Evolutionary conservation across 2,888 invertebrate genomes (phyloP), one percentile per base, ranked within the genome.

Genomic region (Strigamia crassipes): DNA sequence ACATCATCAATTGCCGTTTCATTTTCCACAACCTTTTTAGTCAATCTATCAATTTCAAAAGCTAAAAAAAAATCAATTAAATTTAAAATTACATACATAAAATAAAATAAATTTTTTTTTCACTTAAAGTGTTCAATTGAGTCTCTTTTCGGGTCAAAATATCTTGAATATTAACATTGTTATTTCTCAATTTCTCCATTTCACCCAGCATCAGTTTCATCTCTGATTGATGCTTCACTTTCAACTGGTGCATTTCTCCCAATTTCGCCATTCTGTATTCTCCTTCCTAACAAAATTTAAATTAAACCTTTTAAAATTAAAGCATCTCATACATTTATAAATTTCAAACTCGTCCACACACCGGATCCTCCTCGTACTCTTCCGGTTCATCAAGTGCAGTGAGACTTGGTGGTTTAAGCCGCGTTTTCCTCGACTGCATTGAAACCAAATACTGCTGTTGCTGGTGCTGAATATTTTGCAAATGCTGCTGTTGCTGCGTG

Each of bases 211-310:
- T n/a, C 18, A n/a, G 9, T 31, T 18, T 73, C 73, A 73, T 73
- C 31, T 73, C 73, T 1, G 73, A 27, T n/a, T 73, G 73, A 31
- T 73, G 73, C 31, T 73, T 73, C 27, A 73, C 73, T 18, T 73
- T 73, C 27, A 73, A 31, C 12, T 73, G 73, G 15, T 73, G 73
- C 73, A 73, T 73, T 13, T 73, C 73, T 73, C 73, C 73, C 9
- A 73, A 23, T 31, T 73, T 73, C 27, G 73, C 73, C 23, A 73
- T 13, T 18, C 31, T 23, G 12, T 73, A 73, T 18, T 73, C 73
- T 2, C 73, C 27, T 73, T 73, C 73, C 73, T 73, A 13, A 18
- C 2, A 12, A 27, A 27, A n/a, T n/a, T n/a, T n/a, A n/a, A n/a
- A n/a, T n/a, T n/a, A n/a, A n/a, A n/a, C n/a, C n/a, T n/a, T n/a